Percentiles rank a stretch among this genome's conserved stretches.
phyloP scores from a whole-genome alignment of 2,113 vertebrate species.

The Xiphias gladius region DNA sequence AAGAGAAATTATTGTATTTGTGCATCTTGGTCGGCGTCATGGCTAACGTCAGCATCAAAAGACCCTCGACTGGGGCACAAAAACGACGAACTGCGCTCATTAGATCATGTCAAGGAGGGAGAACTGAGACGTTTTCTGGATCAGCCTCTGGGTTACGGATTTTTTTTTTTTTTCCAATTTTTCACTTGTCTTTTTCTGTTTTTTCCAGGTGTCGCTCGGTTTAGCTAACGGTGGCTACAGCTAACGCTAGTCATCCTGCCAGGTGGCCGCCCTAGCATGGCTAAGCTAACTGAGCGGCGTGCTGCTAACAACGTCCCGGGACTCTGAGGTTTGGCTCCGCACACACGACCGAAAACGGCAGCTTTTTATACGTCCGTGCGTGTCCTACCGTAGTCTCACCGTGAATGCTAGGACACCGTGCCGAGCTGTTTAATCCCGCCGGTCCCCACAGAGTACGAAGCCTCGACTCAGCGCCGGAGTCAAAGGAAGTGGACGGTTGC shows the following conservation, averaged over 20 bases:
- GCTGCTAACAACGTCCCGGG: rapidly evolving
- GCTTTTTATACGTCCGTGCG: rapidly evolving
- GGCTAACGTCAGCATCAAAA: no score
- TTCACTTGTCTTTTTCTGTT: no score
- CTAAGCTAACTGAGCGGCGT: conserved; percentile 66
- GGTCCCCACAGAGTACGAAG: background rate
- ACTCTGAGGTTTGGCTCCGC: rapidly evolving
- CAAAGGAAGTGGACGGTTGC: conserved; percentile 70
- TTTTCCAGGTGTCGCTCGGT: background rate
- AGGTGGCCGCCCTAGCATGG: conserved; percentile 65
- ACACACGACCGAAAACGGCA: rapidly evolving
- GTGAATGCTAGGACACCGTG: background rate
- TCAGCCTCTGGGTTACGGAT: rapidly evolving
- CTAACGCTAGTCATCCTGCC: conserved; percentile 50
- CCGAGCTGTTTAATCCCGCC: background rate
- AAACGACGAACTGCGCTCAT: background rate
- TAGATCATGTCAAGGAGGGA: background rate
- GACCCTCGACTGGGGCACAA: rapidly evolving
- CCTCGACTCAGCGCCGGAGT: conserved; percentile 29
- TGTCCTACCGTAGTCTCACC: conserved; percentile 19
- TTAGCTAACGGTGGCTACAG: conserved; percentile 6
- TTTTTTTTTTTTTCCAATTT: no score
- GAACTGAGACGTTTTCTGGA: no score
- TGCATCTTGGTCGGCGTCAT: no score
- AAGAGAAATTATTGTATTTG: no score